These are phyloP conservation scores for Pygoscelis adeliae DNA, from an alignment of 2,113 vertebrate species.

Conservation along the genomic window DNA sequence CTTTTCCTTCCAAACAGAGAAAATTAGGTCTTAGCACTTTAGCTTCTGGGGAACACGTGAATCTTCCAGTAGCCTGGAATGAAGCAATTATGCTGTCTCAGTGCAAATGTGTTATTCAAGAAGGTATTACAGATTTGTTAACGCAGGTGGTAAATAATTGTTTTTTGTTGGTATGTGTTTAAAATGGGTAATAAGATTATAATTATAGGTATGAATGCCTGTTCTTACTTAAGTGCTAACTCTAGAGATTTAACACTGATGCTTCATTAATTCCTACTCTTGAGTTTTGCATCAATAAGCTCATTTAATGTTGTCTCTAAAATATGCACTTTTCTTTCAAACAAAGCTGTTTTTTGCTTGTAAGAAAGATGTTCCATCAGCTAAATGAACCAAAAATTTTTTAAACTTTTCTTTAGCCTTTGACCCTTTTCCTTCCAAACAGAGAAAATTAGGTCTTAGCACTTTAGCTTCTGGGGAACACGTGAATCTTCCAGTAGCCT, in stretches of 20 bases:
- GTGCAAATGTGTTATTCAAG: conserved; percentile 74
- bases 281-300: not conserved
- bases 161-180: not conserved
- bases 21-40: conserved; percentile 43
- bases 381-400: not conserved
- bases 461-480: conserved; percentile 43
- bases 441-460: conserved; percentile 60
- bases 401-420: not conserved
- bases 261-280: not conserved
- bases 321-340: not conserved
- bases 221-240: not conserved
- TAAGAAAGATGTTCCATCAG: not conserved
- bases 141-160: not conserved
- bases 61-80: conserved; percentile 64
- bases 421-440: not conserved
- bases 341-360: not conserved
- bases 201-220: not conserved
- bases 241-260: not conserved
- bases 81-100: conserved; percentile 70
- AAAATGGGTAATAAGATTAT: not conserved
- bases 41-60: conserved; percentile 37
- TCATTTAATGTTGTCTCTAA: not conserved
- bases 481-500: conserved; percentile 55
- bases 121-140: conserved; percentile 74
- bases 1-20: conserved; percentile 45